Base-by-base conservation (phyloP, 2,113 vertebrate species). In the Irena cyanogastra region DNA sequence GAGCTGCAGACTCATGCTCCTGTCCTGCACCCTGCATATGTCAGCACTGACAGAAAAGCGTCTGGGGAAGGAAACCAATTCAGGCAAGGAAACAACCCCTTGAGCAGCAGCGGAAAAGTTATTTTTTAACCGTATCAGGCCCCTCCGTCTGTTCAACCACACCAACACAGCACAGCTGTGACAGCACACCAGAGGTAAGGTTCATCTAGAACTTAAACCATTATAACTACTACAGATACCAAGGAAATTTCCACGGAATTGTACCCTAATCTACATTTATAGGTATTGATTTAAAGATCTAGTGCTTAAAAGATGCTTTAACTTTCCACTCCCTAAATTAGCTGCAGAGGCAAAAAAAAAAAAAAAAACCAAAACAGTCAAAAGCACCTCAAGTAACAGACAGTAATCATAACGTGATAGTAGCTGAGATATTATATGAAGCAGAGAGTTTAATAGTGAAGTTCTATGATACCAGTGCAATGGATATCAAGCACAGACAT, bases 21-120 rank as follows among this genome's bases (percentile, higher is more conserved):
- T 54, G 39, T 35, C 65, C 57, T 54, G n/a, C 22, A 47, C 19
- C 11, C 54, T 30, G 50, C 1, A 0, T 22, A 42, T 0, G 1
- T 13, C 57, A 86, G 49, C 44, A 83, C 22, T 11, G 21, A 44
- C 16, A 86, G 45, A 44, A 93, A 86, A 83, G 17, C 7, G n/a
- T n/a, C n/a, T 54, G 16, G 27, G 59, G 20, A 92, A 88, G 26
- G 23, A 83, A 82, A 76, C 16, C 9, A 42, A 76, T 12, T 69
- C 37, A 37, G 41, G 22, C 6, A 92, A 37, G 41, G 22, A 5
- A 92, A 83, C 89, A 88, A 45, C 4, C 31, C 10, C 31, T 23
- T 20, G 10, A 65, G 17, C 1, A 1, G 16, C 2, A 16, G 19
- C 6, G 8, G 24, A 16, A 59, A 77, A 33, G 22, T 15, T 60